Conservation (phyloP, 2,797 vertebrate genomes). For the Gymnothorax reevesii region DNA sequence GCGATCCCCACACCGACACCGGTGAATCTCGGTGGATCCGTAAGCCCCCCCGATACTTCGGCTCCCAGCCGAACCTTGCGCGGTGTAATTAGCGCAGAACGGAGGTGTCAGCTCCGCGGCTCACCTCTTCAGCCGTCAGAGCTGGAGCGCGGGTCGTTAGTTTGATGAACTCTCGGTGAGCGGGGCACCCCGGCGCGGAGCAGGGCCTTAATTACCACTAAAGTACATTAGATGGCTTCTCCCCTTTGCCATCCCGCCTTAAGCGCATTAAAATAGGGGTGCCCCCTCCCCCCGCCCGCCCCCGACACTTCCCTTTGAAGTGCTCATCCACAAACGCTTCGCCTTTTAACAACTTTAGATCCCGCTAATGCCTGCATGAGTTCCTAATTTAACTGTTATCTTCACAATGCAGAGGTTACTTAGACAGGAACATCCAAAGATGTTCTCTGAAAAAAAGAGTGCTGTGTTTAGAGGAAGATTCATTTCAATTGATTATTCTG, state of each 20-base stretch:
- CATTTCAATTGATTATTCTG: neutral
- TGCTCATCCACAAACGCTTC: conserved; percentile 5
- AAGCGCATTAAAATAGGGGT: neutral
- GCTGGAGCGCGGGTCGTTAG: neutral
- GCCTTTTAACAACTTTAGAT: neutral
- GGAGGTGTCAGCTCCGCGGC: neutral
- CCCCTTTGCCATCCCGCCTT: neutral
- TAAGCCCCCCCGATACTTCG: neutral
- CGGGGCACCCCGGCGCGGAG: neutral
- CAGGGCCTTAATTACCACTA: conserved; percentile 4
- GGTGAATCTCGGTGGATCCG: neutral
- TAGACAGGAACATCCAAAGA: neutral
- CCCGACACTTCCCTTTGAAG: conserved; percentile 17
- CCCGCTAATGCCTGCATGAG: neutral
- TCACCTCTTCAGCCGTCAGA: neutral
- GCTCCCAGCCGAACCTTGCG: neutral
- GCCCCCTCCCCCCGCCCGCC: neutral
- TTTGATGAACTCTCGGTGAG: conserved; percentile 19
- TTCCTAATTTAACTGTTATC: conserved; percentile 10
- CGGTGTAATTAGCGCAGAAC: neutral
- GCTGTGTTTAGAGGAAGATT: neutral
- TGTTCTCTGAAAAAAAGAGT: neutral
- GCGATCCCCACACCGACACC: neutral
- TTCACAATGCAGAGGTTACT: conserved; percentile 7
- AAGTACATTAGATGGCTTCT: neutral